These are phyloP conservation scores for Martes martes DNA, from an alignment of 2,113 vertebrate genomes.

Conservation along the genomic window DNA sequence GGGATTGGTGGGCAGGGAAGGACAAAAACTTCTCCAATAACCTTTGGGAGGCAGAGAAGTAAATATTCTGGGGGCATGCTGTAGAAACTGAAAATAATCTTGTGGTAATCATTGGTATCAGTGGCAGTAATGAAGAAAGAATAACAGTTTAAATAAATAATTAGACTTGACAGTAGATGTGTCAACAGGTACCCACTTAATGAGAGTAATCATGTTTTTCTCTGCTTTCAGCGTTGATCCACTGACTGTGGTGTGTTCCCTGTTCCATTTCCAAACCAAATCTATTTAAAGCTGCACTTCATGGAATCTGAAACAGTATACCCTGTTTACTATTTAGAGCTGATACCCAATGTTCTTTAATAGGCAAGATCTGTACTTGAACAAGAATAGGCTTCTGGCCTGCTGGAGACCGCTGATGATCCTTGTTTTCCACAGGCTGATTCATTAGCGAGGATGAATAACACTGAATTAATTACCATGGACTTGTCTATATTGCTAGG, in stretches of 20 bases:
- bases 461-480: slow-evolving; percentile 38
- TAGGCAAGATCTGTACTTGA: slow-evolving; percentile 46
- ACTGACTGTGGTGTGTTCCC: slow-evolving; percentile 48
- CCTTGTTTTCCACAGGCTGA: slow-evolving; percentile 32
- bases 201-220: slow-evolving; percentile 63
- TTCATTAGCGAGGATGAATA: slow-evolving; percentile 47
- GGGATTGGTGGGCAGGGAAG: neutral
- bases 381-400: slow-evolving; percentile 34
- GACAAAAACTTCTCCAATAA: neutral
- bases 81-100: slow-evolving; percentile 33
- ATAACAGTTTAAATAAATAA: slow-evolving; percentile 61
- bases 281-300: slow-evolving; percentile 73
- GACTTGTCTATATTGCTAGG: slow-evolving; percentile 6
- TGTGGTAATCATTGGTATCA: slow-evolving; percentile 36
- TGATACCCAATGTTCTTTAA: slow-evolving; percentile 63
- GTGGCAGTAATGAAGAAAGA: slow-evolving; percentile 53
- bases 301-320: slow-evolving; percentile 67
- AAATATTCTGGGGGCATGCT: neutral
- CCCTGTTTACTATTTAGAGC: slow-evolving; percentile 70
- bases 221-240: slow-evolving; percentile 32
- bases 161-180: slow-evolving; percentile 55
- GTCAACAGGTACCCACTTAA: slow-evolving; percentile 61
- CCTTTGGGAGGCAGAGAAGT: neutral
- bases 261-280: slow-evolving; percentile 68
- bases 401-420: neutral